These are phyloP conservation scores for Thymallus thymallus DNA, from an alignment of 2,113 vertebrate species.

Conservation along the genomic window DNA sequence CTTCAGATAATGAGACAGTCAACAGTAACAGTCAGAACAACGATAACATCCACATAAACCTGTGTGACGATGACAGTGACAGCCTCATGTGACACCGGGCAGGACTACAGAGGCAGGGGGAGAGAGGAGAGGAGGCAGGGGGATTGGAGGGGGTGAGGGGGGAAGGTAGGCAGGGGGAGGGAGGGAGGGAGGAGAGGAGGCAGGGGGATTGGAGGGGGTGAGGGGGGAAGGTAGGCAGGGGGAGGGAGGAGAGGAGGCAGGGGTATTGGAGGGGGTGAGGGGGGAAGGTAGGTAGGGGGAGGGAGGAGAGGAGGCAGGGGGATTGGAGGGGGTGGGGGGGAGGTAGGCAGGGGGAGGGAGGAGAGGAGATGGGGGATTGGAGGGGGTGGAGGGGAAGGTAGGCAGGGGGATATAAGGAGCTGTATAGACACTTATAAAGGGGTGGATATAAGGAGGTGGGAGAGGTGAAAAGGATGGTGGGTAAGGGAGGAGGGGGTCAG, in stretches of 20 bases:
- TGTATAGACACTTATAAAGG: neutral
- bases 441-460: conserved; percentile 26
- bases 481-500: conserved; percentile 14
- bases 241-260: conserved; percentile 5
- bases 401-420: neutral
- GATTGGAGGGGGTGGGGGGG: neutral
- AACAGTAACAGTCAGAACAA: conserved; percentile 54
- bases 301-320: neutral
- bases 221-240: too few relatives aligned
- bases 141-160: neutral
- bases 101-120: too few relatives aligned
- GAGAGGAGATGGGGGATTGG: conserved; percentile 3
- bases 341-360: neutral
- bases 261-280: neutral
- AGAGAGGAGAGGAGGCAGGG: conserved; percentile 5
- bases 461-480: conserved; percentile 21
- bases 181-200: neutral
- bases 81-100: conserved; percentile 40
- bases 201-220: neutral
- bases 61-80: conserved; percentile 51
- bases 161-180: neutral
- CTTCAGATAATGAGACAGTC: conserved; percentile 28
- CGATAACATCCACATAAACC: conserved; percentile 44
- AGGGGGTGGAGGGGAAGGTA: neutral
- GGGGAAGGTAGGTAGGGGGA: neutral